Evolutionary conservation across 2,113 vertebrate species (phyloP), one percentile per base, ranked within the genome.

Genomic region (Stigmatopora argus): DNA sequence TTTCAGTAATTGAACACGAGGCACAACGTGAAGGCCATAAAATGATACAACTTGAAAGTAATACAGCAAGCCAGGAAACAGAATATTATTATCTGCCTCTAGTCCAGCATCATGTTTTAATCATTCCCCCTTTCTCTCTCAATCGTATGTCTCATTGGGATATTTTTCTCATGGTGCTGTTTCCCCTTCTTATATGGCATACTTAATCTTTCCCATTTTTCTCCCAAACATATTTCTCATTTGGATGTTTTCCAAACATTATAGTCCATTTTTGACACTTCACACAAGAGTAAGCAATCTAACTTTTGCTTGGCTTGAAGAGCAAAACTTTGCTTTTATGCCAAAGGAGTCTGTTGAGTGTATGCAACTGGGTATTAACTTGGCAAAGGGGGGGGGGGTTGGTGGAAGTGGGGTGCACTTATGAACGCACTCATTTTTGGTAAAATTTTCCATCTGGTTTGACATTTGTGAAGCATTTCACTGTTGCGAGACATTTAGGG

Each of bases 41-140:
- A 60, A 19, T 60, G 38, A 60, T 44, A 60, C 18, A 44, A 60
- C 35, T 60, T 60, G n/a, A 60, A 41, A 44, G 10, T 21, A 44
- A 61, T 61, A 44, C 35, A 61, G n/a, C 58, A 44, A 38, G 57
- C 57, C 56, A 26, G 56, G 31, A n/a, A 58, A n/a, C 56, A 58
- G 35, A 58, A 58, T 58, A 58, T 58, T 58, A 35, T 58, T 17
- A 60, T 38, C 34, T 10, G 19, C 18, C 35, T 44, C 58, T 60
- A 6, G 18, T 41, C 58, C 18, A 10, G 18, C 58, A 44, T 60
- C 58, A 44, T 19, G 18, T 38, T 60, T 60, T 60, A 60, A 60
- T 59, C 57, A 19, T 2, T 7, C 35, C 17, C 10, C 58, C 1
- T 44, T 44, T 60, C 18, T 19, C 38, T 60, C n/a, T 11, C 21